Conservation (phyloP, 2,888 invertebrate genomes). For the Arenicola marina region DNA sequence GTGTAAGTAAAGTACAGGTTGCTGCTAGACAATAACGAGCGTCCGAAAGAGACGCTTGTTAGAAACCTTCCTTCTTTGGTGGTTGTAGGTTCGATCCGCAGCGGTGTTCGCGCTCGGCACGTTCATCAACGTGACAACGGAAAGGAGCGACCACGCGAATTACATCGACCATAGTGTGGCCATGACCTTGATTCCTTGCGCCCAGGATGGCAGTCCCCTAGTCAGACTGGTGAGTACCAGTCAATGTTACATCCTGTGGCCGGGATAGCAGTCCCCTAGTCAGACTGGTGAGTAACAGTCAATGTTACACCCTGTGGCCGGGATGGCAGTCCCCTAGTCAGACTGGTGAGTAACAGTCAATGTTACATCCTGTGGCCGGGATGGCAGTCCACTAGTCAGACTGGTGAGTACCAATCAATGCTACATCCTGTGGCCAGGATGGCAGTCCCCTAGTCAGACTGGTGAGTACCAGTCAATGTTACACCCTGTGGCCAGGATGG, state of each 20-base stretch:
- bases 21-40: too few species aligned
- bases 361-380: constrained; percentile 69
- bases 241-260: constrained; percentile 66
- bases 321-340: constrained; percentile 87
- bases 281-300: constrained; percentile 68
- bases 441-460: too few species aligned
- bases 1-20: too few species aligned
- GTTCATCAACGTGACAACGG: constrained; percentile 77
- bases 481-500: too few species aligned
- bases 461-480: too few species aligned
- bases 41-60: neutral
- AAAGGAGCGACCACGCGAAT: constrained; percentile 89
- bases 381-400: constrained; percentile 88
- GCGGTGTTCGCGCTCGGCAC: constrained; percentile 94
- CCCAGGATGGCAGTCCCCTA: constrained; percentile 83
- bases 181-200: constrained; percentile 79
- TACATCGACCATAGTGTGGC: constrained; percentile 92
- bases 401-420: too few species aligned
- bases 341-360: constrained; percentile 68
- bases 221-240: constrained; percentile 74
- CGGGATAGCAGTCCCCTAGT: constrained; percentile 88
- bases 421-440: neutral
- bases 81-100: constrained; percentile 78
- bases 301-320: constrained; percentile 67
- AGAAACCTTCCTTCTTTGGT: neutral